These are phyloP conservation scores for Clarias laeviceps DNA, from an alignment of 2,797 vertebrate species.

Conservation along the genomic window DNA sequence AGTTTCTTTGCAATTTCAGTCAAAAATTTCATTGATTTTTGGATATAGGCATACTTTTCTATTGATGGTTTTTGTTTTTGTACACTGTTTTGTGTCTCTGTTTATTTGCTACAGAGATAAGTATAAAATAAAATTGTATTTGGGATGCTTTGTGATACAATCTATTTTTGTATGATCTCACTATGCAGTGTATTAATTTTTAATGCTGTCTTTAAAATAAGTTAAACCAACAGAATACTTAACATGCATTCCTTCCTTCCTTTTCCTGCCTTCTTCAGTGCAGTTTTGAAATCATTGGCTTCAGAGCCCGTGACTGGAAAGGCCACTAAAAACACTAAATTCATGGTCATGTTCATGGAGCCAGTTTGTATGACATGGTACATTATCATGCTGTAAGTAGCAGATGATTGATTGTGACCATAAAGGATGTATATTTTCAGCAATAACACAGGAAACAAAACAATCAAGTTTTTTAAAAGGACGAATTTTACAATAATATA, in stretches of 20 bases:
- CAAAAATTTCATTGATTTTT: slow-evolving; percentile 69
- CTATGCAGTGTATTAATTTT: neutral
- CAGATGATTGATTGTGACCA: neutral
- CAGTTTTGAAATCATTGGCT: neutral
- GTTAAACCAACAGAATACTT: neutral
- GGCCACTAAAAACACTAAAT: neutral
- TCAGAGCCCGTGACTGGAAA: neutral
- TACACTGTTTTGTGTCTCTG: slow-evolving; percentile 81
- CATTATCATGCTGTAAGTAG: neutral
- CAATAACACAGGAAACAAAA: too few relatives aligned
- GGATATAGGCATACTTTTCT: slow-evolving; percentile 85
- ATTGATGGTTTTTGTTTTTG: slow-evolving; percentile 85
- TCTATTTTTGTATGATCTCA: slow-evolving; percentile 10
- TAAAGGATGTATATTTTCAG: neutral
- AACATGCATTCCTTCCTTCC: neutral
- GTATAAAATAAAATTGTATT: slow-evolving; percentile 77
- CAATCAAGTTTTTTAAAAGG: too few relatives aligned
- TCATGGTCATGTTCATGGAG: neutral
- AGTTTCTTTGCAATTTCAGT: slow-evolving; percentile 57
- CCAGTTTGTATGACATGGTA: neutral
- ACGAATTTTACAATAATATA: too few relatives aligned
- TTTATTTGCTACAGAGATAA: slow-evolving; percentile 76
- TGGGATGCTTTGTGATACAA: slow-evolving; percentile 60
- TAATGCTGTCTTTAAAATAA: neutral
- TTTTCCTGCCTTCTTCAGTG: neutral